A percentile compares a stretch with the other conserved stretches of the same genome.
phyloP scores from a whole-genome alignment of 2,797 vertebrate genomes.

The Tapirus indicus region DNA sequence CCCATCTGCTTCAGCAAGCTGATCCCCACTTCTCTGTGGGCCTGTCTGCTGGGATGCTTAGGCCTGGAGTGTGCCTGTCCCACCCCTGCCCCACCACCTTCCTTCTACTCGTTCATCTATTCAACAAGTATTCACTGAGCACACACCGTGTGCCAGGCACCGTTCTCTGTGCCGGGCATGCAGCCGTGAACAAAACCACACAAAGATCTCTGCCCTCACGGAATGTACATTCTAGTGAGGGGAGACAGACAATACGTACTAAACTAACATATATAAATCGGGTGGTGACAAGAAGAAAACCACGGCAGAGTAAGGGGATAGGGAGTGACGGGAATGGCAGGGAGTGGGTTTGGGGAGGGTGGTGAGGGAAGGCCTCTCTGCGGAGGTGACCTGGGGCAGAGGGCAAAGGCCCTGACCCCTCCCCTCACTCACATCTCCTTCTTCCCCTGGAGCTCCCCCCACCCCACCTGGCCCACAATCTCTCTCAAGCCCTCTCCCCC shows the following conservation, averaged over 20 bases:
- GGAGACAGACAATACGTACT: background rate
- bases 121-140: background rate
- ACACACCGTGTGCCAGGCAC: background rate
- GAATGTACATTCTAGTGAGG: background rate
- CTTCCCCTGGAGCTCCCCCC: background rate
- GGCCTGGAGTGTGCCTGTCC: background rate
- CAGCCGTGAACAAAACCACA: background rate
- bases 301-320: background rate
- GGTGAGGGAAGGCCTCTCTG: background rate
- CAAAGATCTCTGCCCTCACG: background rate
- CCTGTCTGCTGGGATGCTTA: background rate
- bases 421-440: background rate
- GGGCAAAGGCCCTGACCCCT: background rate
- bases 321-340: background rate
- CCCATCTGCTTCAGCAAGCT: background rate
- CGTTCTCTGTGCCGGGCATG: background rate
- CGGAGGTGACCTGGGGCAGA: background rate
- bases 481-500: background rate
- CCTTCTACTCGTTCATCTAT: background rate
- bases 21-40: too few relatives aligned
- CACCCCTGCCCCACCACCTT: fast-evolving
- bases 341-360: fast-evolving
- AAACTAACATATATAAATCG: background rate
- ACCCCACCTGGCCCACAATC: fast-evolving
- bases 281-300: background rate